Conservation (phyloP, 2,113 vertebrate genomes). For the Tor tambroides region DNA sequence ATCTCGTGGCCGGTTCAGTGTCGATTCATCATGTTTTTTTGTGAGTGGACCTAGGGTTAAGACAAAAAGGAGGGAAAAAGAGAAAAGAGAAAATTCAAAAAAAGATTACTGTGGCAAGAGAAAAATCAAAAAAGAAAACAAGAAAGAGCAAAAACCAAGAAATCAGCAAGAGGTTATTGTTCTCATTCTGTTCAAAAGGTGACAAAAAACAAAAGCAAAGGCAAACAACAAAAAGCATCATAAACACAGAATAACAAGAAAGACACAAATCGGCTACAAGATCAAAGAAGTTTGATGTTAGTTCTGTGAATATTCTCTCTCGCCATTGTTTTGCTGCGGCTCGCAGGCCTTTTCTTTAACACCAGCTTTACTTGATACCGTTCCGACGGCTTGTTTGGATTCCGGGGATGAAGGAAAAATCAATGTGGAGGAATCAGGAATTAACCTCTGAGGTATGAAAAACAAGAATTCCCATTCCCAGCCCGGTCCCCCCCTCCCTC, state of each 20-base stretch:
- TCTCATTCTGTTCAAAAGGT: conserved; percentile 69
- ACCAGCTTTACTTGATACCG: conserved; percentile 53
- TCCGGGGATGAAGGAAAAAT: conserved; percentile 55
- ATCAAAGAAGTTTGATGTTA: conserved; percentile 70
- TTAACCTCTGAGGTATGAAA: conserved; percentile 64
- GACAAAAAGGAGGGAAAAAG: conserved; percentile 87
- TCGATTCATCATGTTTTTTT: conserved; percentile 90
- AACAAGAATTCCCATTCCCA: conserved; percentile 64
- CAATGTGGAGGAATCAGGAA: conserved; percentile 57
- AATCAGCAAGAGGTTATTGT: conserved; percentile 78
- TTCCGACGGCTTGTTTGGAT: conserved; percentile 43
- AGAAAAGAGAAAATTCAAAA: conserved; percentile 87
- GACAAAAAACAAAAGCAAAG: conserved; percentile 73
- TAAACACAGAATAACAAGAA: conserved; percentile 82
- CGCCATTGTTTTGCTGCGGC: conserved; percentile 51
- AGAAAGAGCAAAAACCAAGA: conserved; percentile 82
- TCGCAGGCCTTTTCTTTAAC: conserved; percentile 44
- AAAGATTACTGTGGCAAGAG: conserved; percentile 89
- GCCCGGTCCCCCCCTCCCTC: not conserved
- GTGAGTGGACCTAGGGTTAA: conserved; percentile 96
- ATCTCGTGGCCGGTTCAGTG: conserved; percentile 84
- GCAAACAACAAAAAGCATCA: conserved; percentile 73
- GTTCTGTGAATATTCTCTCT: conserved; percentile 54
- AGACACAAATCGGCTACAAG: conserved; percentile 73
- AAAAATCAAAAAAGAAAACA: conserved; percentile 76